Evolutionary conservation across 2,888 invertebrate genomes (phyloP), one percentile per base, ranked within the genome.

Genomic region (Thereva unica): DNA sequence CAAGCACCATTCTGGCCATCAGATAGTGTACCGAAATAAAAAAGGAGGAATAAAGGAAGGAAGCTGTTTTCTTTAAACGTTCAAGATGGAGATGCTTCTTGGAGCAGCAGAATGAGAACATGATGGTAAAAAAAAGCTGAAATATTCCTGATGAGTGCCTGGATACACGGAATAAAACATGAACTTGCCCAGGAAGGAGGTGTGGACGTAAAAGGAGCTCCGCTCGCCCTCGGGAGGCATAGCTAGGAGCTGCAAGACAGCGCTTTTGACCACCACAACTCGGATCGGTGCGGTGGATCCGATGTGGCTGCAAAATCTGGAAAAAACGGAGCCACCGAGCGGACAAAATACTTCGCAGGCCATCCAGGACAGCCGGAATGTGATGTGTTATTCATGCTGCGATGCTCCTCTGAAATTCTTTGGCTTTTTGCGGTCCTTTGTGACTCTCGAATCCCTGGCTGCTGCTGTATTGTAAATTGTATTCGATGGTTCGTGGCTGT

Each of bases 301-400:
- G 41, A 12, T 59, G 59, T 10, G 59, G 59, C 23, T 23, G 23
- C 23, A 23, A 49, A 45, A 59, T 49, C 38, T 59, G n/a, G 9
- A 59, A 59, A 59, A 59, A 59, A 59, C 23, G 59, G 59, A 59
- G 52, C 52, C 50, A 50, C 42, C 50, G 42, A 50, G 35, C 9
- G 63, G 50, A 63, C 63, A 63, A 63, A 63, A 63, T 63, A 63
- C 63, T 63, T 63, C 52, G 52, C 50, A 63, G 52, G 42, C 50
- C 50, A 38, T 63, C 50, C 50, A 63, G 63, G 63, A 63, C 63
- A 63, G 50, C 52, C 52, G 63, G 63, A 63, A 63, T 63, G 63
- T 50, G 63, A 63, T 63, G 63, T 63, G 63, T 63, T 63, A 63
- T 63, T 63, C 63, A 63, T 63, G 63, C 63, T 42, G 52, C 52